Evolutionary conservation across 2,797 vertebrate species (phyloP).

Genomic region (Aphelocoma californica): DNA sequence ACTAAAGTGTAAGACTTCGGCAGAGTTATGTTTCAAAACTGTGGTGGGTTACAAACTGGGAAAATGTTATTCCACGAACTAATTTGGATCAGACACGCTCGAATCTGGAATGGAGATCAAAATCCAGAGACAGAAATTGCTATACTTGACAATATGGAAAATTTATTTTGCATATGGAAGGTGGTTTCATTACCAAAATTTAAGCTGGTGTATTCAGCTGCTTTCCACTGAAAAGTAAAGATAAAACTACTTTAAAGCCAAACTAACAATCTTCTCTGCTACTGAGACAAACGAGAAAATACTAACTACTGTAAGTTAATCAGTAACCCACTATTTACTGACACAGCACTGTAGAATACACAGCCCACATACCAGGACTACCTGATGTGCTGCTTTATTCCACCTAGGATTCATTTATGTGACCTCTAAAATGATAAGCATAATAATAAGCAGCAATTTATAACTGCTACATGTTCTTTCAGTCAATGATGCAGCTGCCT

Average conservation of each 20-base stretch:
- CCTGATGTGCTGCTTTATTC: background rate
- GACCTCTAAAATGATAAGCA: background rate
- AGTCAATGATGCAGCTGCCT: background rate
- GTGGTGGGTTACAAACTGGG: background rate
- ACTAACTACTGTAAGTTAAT: background rate
- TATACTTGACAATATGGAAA: background rate
- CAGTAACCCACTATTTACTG: background rate
- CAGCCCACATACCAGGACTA: background rate
- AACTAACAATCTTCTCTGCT: background rate
- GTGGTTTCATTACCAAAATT: background rate
- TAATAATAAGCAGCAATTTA: background rate
- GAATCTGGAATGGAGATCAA: background rate
- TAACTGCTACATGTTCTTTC: background rate
- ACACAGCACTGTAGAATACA: background rate
- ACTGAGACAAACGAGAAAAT: background rate
- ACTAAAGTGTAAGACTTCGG: background rate
- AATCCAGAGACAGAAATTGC: background rate
- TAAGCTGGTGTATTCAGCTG: background rate
- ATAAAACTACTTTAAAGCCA: background rate
- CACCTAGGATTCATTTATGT: background rate
- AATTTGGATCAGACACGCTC: background rate
- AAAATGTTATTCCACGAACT: background rate
- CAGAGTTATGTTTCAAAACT: background rate
- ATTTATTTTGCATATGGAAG: background rate
- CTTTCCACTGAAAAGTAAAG: background rate